Evolutionary conservation across 2,888 invertebrate genomes (phyloP).

Genomic region (Agonopterix arenella): DNA sequence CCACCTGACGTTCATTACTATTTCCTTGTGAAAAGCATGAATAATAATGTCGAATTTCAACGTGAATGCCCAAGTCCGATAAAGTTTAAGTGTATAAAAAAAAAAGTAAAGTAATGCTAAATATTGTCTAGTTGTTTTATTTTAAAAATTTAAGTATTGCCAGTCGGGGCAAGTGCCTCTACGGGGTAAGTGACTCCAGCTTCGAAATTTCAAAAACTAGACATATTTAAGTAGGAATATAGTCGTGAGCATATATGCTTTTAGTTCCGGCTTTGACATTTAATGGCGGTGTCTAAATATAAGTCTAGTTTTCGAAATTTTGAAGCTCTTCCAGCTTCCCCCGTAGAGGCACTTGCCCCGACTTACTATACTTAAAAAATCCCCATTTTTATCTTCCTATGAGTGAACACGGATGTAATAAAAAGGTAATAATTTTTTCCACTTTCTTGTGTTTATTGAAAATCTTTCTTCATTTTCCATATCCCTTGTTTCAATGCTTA

Average conservation of each 20-base stretch:
- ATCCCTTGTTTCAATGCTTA: slow-evolving; percentile 1
- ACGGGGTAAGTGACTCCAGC: too few relatives aligned
- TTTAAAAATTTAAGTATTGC: slow-evolving; percentile 17
- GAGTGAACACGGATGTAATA: slow-evolving; percentile 47
- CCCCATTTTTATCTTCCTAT: slow-evolving; percentile 19
- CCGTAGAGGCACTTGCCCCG: too few relatives aligned
- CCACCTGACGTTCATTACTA: slow-evolving; percentile 12
- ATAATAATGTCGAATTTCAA: neutral
- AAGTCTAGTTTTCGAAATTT: too few relatives aligned
- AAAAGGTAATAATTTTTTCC: slow-evolving; percentile 36
- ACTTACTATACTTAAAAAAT: slow-evolving; percentile 16
- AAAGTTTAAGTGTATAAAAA: neutral
- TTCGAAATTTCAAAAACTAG: too few relatives aligned
- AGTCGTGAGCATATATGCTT: too few relatives aligned
- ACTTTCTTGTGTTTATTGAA: slow-evolving; percentile 10
- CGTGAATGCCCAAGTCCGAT: neutral
- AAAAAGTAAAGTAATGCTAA: neutral
- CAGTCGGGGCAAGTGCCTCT: too few relatives aligned
- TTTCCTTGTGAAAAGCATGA: neutral
- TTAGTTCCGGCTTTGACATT: too few relatives aligned
- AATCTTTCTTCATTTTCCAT: slow-evolving; percentile 57
- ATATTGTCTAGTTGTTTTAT: neutral
- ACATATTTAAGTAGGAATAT: too few relatives aligned
- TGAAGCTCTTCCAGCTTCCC: too few relatives aligned
- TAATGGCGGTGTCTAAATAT: too few relatives aligned